Percentiles rank a stretch among this genome's conserved stretches.
phyloP scores from a whole-genome alignment of 1,140 invertebrate genomes.

The Neodiprion fabricii region DNA sequence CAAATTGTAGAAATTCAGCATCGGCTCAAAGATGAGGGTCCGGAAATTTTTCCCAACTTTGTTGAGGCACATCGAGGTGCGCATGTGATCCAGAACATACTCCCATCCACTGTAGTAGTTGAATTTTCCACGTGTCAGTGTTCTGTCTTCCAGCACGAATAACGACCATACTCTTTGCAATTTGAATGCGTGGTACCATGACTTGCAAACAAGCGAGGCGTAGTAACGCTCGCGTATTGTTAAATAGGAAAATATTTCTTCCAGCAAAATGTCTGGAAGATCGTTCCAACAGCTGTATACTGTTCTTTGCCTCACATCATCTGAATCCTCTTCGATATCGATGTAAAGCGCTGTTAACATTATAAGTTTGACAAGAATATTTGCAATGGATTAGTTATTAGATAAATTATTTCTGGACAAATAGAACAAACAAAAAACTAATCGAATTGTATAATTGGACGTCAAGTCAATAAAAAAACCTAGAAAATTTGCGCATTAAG shows the following conservation, averaged over 20 bases:
- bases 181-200: slow-evolving; percentile 78
- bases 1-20: slow-evolving; percentile 82
- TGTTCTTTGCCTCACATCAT: slow-evolving; percentile 49
- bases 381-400: background rate
- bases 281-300: slow-evolving; percentile 70
- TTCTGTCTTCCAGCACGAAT: slow-evolving; percentile 76
- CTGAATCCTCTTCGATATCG: slow-evolving; percentile 63
- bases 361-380: slow-evolving; percentile 16
- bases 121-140: slow-evolving; percentile 76
- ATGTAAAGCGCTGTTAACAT: slow-evolving; percentile 65
- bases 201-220: slow-evolving; percentile 74
- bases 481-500: slow-evolving; percentile 35
- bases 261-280: slow-evolving; percentile 78
- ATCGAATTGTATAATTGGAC: too few relatives aligned
- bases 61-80: slow-evolving; percentile 75
- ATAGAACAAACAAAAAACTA: slow-evolving; percentile 8
- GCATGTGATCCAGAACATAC: slow-evolving; percentile 77
- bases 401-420: slow-evolving; percentile 18
- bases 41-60: slow-evolving; percentile 74
- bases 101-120: slow-evolving; percentile 87
- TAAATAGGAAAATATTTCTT: slow-evolving; percentile 78
- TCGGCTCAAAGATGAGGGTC: slow-evolving; percentile 74
- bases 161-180: slow-evolving; percentile 76
- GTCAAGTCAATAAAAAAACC: slow-evolving; percentile 14
- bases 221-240: slow-evolving; percentile 74